phyloP scores from a whole-genome alignment of 2,113 vertebrate species.

The Polyodon spathula region DNA sequence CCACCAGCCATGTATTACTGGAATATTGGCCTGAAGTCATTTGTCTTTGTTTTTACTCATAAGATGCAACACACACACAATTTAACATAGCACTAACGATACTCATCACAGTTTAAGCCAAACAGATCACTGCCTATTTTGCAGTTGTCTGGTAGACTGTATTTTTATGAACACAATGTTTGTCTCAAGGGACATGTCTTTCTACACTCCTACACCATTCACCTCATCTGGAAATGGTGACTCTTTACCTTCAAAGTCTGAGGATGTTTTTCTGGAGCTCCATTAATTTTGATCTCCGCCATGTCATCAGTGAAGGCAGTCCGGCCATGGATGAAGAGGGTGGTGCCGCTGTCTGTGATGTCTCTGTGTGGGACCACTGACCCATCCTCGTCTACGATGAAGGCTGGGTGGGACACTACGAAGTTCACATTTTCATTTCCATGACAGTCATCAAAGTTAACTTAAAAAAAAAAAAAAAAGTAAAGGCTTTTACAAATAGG shows the following conservation, averaged over 20 bases:
- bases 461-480: constrained; percentile 44
- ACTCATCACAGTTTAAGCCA: too few species aligned
- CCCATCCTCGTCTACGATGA: constrained; percentile 65
- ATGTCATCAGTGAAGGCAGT: constrained; percentile 69
- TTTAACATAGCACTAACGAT: too few species aligned
- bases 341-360: constrained; percentile 43
- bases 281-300: constrained; percentile 68
- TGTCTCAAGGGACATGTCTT: too few species aligned
- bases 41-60: too few species aligned
- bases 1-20: too few species aligned
- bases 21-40: too few species aligned
- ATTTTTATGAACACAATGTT: too few species aligned
- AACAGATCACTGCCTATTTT: too few species aligned
- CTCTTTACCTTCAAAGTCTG: constrained; percentile 64
- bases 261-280: constrained; percentile 42
- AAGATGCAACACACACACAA: too few species aligned
- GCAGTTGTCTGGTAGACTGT: too few species aligned
- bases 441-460: constrained; percentile 84
- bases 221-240: neutral
- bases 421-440: constrained; percentile 73
- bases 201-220: neutral
- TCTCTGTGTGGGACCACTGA: constrained; percentile 64
- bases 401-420: constrained; percentile 76
- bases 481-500: neutral
- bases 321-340: constrained; percentile 68